Conservation (phyloP, 37 sponge, comb jelly and placozoan genomes). For the Cliona cf. orientalis region DNA sequence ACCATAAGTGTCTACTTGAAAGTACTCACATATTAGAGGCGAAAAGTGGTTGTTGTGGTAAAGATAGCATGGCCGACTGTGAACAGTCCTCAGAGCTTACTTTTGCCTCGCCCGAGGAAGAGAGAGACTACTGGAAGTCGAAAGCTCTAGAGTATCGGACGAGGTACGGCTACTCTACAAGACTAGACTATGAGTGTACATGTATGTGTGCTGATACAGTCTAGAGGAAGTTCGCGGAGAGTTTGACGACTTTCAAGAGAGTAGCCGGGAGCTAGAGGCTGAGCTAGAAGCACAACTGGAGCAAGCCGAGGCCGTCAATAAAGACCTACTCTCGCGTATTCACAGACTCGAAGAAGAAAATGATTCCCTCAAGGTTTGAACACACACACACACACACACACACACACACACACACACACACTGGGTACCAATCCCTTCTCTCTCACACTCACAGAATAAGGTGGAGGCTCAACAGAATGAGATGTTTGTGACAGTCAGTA, state of each 20-base stretch:
- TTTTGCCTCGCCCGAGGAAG: conserved; percentile 61
- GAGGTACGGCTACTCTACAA: conserved; percentile 47
- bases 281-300: conserved; percentile 94
- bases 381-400: no score
- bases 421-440: neutral
- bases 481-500: conserved; percentile 79
- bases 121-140: conserved; percentile 80
- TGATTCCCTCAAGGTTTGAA: conserved; percentile 77
- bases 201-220: conserved; percentile 28
- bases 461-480: conserved; percentile 80
- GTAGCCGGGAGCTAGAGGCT: conserved; percentile 90
- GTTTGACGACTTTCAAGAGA: conserved; percentile 92
- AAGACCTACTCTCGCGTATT: conserved; percentile 66
- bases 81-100: no score
- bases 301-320: conserved; percentile 81
- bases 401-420: neutral
- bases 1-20: neutral
- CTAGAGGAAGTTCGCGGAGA: conserved; percentile 80
- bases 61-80: no score
- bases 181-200: neutral
- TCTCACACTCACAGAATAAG: conserved; percentile 74
- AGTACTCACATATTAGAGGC: conserved; percentile 17
- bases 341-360: conserved; percentile 85
- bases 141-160: conserved; percentile 67
- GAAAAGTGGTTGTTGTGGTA: no score